phyloP scores from a whole-genome alignment of 1,140 invertebrate genomes.

The Drosophila mojavensis region DNA sequence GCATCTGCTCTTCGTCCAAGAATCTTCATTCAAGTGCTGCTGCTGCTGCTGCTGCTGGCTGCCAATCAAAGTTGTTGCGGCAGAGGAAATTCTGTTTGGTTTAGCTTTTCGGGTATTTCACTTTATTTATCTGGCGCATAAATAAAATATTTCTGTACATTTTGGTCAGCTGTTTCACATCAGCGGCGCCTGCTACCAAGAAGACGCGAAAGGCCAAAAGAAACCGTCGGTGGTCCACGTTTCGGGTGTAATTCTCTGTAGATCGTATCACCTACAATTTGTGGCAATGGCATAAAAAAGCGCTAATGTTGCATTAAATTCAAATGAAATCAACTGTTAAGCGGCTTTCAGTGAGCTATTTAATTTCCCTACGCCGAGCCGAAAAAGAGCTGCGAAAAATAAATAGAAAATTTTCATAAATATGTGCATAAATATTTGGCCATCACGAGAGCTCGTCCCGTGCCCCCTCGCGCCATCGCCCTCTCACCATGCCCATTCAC shows the following conservation, averaged over 20 bases:
- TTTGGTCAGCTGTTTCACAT: slow-evolving; percentile 78
- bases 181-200: slow-evolving; percentile 72
- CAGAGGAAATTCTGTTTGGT: slow-evolving; percentile 10
- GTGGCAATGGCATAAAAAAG: slow-evolving; percentile 65
- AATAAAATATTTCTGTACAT: slow-evolving; percentile 78
- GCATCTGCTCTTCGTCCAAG: slow-evolving; percentile 41
- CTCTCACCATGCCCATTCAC: too few relatives aligned
- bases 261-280: slow-evolving; percentile 63
- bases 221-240: slow-evolving; percentile 62
- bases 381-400: slow-evolving; percentile 44
- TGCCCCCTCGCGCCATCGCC: neutral
- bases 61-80: slow-evolving; percentile 41
- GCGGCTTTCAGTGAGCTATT: slow-evolving; percentile 81
- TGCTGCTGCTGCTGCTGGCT: slow-evolving; percentile 12
- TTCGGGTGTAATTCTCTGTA: neutral
- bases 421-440: slow-evolving; percentile 59
- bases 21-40: slow-evolving; percentile 20
- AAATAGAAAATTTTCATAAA: slow-evolving; percentile 73
- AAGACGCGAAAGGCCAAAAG: slow-evolving; percentile 17
- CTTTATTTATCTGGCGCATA: slow-evolving; percentile 75
- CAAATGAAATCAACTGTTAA: slow-evolving; percentile 82
- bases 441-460: neutral
- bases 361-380: slow-evolving; percentile 56
- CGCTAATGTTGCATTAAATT: slow-evolving; percentile 82
- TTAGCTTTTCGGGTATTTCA: slow-evolving; percentile 21